Conservation (phyloP, 2,888 invertebrate species). For the Sarcophaga subvicina region DNA sequence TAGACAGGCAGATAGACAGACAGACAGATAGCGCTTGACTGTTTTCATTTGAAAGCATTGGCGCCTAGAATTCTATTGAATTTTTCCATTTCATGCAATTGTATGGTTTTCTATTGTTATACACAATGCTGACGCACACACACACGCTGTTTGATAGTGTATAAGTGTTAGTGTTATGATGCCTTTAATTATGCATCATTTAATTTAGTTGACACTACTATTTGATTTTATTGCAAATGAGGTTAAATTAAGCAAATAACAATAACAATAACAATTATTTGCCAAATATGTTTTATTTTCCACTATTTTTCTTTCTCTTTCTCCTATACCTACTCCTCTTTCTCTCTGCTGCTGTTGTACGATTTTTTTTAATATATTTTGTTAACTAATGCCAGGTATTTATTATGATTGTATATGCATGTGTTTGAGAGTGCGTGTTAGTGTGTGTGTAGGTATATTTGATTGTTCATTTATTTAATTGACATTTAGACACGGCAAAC, state of each 20-base stretch:
- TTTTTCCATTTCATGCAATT: too few relatives aligned
- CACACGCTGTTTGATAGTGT: background rate
- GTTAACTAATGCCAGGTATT: background rate
- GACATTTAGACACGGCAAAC: conserved; percentile 66
- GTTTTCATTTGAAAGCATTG: too few relatives aligned
- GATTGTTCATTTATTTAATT: conserved; percentile 68
- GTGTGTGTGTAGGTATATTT: conserved; percentile 35
- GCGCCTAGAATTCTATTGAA: too few relatives aligned
- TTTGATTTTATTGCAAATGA: conserved; percentile 69
- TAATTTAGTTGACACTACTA: conserved; percentile 69
- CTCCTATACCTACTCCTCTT: background rate
- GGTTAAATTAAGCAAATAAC: conserved; percentile 70
- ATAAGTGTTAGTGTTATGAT: conserved; percentile 24
- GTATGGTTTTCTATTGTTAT: too few relatives aligned
- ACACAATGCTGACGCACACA: too few relatives aligned
- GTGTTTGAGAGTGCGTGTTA: background rate
- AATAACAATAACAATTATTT: conserved; percentile 68
- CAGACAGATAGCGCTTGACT: too few relatives aligned
- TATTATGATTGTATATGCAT: background rate
- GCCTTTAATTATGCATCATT: conserved; percentile 68
- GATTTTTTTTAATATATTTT: too few relatives aligned
- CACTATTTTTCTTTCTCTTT: background rate
- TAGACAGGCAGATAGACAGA: too few relatives aligned
- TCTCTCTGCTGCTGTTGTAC: too few relatives aligned
- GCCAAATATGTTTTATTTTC: conserved; percentile 56